Evolutionary conservation across 2,113 vertebrate genomes (phyloP).

Genomic region (Spheniscus mendiculus): DNA sequence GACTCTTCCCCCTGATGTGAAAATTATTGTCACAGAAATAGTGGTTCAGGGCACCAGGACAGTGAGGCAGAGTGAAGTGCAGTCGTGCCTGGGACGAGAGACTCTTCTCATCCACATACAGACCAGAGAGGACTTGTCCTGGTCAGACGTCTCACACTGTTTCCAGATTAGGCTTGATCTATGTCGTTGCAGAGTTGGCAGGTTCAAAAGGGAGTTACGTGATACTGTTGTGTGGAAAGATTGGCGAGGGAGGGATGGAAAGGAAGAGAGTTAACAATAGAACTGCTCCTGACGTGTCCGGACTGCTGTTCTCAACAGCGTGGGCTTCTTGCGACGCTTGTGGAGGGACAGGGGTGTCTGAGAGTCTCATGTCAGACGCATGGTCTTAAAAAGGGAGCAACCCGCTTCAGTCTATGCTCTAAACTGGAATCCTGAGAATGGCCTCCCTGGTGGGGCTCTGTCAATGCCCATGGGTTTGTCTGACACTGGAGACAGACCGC

Average conservation of each 20-base stretch:
- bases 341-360: not conserved
- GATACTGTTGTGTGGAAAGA: not conserved
- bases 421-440: not conserved
- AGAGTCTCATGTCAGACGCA: not conserved
- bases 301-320: not conserved
- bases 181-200: not conserved
- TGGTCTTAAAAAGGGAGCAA: not conserved
- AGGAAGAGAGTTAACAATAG: not conserved
- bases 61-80: not conserved
- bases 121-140: not conserved
- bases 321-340: rapidly evolving
- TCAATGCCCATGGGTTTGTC: not conserved
- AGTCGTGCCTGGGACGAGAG: not conserved
- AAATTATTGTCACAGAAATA: not conserved
- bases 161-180: not conserved
- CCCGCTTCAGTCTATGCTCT: not conserved
- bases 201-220: not conserved
- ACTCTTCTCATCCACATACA: not conserved
- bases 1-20: not conserved
- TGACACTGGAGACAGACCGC: not conserved
- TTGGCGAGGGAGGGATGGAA: not conserved
- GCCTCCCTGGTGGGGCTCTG: not conserved
- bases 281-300: not conserved
- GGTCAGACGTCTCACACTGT: not conserved
- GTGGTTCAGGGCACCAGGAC: not conserved